Evolutionary conservation across 2,888 invertebrate genomes (phyloP), one percentile per base, ranked within the genome.

Genomic region (Lamproptera curius): DNA sequence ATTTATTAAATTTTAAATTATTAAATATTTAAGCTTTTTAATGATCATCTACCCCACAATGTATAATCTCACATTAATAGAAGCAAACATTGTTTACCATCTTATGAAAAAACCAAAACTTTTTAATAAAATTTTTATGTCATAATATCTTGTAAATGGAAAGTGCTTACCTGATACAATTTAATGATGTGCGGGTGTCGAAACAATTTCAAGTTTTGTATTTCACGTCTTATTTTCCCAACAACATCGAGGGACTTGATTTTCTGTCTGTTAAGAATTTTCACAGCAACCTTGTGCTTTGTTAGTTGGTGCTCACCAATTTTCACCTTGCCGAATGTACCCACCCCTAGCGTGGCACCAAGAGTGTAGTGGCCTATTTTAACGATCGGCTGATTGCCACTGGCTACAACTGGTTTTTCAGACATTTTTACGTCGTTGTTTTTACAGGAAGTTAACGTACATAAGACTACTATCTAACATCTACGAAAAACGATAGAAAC

Each of bases 101-200:
- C n/a, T n/a, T n/a, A n/a, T n/a, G n/a, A n/a, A n/a, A n/a, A n/a
- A n/a, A n/a, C n/a, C n/a, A n/a, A n/a, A n/a, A n/a, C n/a, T n/a
- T n/a, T n/a, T n/a, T n/a, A n/a, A n/a, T n/a, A n/a, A n/a, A n/a
- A n/a, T n/a, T n/a, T n/a, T n/a, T n/a, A n/a, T n/a, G n/a, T n/a
- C n/a, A n/a, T n/a, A n/a, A n/a, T n/a, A n/a, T n/a, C n/a, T n/a
- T n/a, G n/a, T n/a, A n/a, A n/a, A n/a, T n/a, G n/a, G n/a, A n/a
- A 20, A 34, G 13, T 26, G 13, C 37, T 63, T 69, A 90, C 92
- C 89, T 93, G 93, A 67, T 93, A 99, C 88, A 99, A 81, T 87
- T 99, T 98, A 56, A 99, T 99, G 62, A 99, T 99, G 77, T 99
- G 99, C 2, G 99, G 99, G 90, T 99, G 99, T 58, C 99, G 91